Percentiles rank a stretch among this genome's conserved stretches.
Evolutionary conservation across 2,888 invertebrate species (phyloP).

Genomic region (Eristalinus aeneus): DNA sequence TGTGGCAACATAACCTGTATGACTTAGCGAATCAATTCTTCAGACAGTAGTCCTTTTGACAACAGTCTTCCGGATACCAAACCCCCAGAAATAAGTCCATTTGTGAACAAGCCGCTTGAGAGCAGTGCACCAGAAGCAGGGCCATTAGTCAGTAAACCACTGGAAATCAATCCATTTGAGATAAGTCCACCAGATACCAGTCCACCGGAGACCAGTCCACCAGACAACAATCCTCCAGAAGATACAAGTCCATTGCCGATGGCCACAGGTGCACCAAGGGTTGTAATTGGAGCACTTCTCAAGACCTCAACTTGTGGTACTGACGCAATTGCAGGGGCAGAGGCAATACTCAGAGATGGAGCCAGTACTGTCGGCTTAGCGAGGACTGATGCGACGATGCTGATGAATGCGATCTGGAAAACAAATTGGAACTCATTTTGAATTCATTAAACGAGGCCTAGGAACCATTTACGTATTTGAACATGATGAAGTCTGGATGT

Average conservation of each 20-base stretch:
- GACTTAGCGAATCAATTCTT: not conserved
- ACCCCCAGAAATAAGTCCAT: conserved; percentile 15
- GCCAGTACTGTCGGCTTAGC: not conserved
- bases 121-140: not conserved
- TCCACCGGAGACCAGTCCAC: conserved; percentile 6
- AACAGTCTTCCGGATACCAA: not conserved
- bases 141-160: conserved; percentile 10
- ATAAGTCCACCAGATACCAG: not conserved
- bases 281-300: not conserved
- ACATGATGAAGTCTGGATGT: conserved; percentile 33
- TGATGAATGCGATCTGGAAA: conserved; percentile 16
- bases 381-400: conserved; percentile 4
- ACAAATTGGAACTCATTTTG: not conserved
- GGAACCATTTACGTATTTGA: conserved; percentile 47
- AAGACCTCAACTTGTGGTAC: not conserved
- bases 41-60: not conserved
- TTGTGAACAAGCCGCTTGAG: not conserved
- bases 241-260: not conserved
- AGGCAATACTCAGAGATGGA: not conserved
- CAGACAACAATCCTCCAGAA: not conserved
- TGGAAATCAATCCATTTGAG: not conserved
- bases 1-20: no score
- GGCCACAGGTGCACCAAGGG: not conserved
- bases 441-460: not conserved
- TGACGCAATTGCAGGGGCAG: not conserved